These are phyloP conservation scores for Campoletis sonorensis DNA, from an alignment of 1,140 invertebrate species.

Conservation along the genomic window DNA sequence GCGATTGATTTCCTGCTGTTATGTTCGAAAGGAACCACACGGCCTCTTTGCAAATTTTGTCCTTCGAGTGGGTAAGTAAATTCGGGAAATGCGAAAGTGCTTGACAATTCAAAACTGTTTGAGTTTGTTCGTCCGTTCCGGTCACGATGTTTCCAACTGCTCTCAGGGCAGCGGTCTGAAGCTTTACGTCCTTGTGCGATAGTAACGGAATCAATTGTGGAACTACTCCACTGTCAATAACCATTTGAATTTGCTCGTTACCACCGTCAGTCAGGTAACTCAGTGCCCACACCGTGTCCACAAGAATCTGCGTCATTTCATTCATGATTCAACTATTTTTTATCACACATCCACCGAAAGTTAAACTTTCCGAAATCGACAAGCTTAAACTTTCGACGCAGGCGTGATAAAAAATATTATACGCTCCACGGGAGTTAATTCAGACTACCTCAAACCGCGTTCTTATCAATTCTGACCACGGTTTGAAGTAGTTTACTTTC, in stretches of 20 bases:
- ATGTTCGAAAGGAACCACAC: constrained; percentile 99
- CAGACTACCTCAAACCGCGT: too few relatives aligned
- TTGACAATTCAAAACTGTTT: constrained; percentile 94
- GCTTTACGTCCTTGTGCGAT: constrained; percentile 97
- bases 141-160: constrained; percentile 99
- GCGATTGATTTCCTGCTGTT: constrained; percentile 97
- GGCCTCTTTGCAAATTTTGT: constrained; percentile 94
- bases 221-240: constrained; percentile 97
- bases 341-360: too few relatives aligned
- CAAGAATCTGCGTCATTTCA: constrained; percentile 86
- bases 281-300: constrained; percentile 99
- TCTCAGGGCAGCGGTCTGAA: constrained; percentile 96
- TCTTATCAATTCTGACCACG: too few relatives aligned
- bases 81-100: constrained; percentile 94
- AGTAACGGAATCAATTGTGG: constrained; percentile 96
- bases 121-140: constrained; percentile 97
- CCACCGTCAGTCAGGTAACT: constrained; percentile 99
- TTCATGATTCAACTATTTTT: too few relatives aligned
- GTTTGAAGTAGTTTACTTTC: too few relatives aligned
- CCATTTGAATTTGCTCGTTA: constrained; percentile 99
- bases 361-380: too few relatives aligned
- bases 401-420: too few relatives aligned
- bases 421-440: too few relatives aligned
- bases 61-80: constrained; percentile 92
- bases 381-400: too few relatives aligned